Conservation (phyloP, 2,888 invertebrate species). For the Temnothorax rugatulus region DNA sequence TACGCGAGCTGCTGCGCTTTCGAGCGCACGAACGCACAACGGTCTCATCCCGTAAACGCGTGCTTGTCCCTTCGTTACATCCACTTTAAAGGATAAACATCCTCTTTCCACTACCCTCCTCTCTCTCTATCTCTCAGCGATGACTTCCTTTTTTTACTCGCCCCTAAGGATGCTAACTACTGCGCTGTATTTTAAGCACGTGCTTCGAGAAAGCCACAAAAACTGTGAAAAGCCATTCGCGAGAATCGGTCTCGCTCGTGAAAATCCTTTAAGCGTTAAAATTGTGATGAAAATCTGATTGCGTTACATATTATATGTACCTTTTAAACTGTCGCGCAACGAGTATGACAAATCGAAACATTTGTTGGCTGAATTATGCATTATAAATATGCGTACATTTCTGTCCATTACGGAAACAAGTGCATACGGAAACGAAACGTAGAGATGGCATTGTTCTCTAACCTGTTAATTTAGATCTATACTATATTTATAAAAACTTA, state of each 20-base stretch:
- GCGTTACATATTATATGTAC: neutral
- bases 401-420: neutral
- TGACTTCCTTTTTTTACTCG: conserved; percentile 36
- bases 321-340: neutral
- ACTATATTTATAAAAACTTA: neutral
- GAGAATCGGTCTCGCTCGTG: conserved; percentile 19
- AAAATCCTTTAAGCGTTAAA: conserved; percentile 26
- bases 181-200: conserved; percentile 32
- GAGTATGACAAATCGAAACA: neutral
- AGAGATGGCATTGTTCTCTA: neutral
- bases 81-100: conserved; percentile 48
- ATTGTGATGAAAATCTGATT: conserved; percentile 24
- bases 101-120: neutral
- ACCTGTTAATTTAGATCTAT: neutral
- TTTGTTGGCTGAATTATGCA: conserved; percentile 5
- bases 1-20: conserved; percentile 10
- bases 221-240: conserved; percentile 10
- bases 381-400: neutral
- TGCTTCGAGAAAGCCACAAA: conserved; percentile 41
- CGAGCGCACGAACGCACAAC: conserved; percentile 9
- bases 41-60: neutral
- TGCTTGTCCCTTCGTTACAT: conserved; percentile 31
- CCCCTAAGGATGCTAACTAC: conserved; percentile 35
- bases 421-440: neutral
- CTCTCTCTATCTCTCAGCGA: neutral